Percentiles rank a stretch among this genome's conserved stretches.
Conservation (phyloP, 64 coral and sea anemone species). For the Montipora foliosa region DNA sequence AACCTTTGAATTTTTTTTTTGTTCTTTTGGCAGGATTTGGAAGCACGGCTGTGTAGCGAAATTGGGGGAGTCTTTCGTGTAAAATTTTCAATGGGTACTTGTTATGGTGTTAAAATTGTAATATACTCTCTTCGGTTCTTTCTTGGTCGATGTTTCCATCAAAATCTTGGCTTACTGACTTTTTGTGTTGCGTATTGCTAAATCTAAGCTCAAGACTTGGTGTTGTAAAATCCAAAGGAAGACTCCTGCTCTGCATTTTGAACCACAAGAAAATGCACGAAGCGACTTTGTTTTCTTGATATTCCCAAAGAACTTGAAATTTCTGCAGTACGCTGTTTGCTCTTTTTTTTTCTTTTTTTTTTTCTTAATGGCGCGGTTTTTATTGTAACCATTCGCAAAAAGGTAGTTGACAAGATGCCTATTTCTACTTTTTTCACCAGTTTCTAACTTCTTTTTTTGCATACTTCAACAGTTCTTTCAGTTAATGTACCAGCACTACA, state of each 20-base stretch:
- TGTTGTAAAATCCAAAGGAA: background rate
- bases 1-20: background rate
- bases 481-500: too few relatives aligned
- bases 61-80: background rate
- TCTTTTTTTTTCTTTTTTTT: too few relatives aligned
- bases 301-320: too few relatives aligned
- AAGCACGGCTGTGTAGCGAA: slow-evolving; percentile 42
- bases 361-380: too few relatives aligned
- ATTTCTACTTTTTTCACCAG: too few relatives aligned
- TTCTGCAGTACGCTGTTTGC: too few relatives aligned
- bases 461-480: too few relatives aligned
- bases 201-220: background rate
- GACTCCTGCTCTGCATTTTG: background rate
- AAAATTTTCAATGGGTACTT: slow-evolving; percentile 31
- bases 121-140: slow-evolving; percentile 23
- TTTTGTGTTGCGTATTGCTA: background rate
- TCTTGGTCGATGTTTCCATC: background rate
- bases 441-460: too few relatives aligned
- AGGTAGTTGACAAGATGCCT: too few relatives aligned
- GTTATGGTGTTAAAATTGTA: slow-evolving; percentile 50
- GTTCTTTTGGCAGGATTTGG: slow-evolving; percentile 16
- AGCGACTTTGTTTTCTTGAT: too few relatives aligned
- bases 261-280: background rate
- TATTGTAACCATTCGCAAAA: too few relatives aligned
- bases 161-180: slow-evolving; percentile 27